These are phyloP conservation scores for Arvicanthis niloticus DNA, from an alignment of 2,113 vertebrate species.

Conservation along the genomic window DNA sequence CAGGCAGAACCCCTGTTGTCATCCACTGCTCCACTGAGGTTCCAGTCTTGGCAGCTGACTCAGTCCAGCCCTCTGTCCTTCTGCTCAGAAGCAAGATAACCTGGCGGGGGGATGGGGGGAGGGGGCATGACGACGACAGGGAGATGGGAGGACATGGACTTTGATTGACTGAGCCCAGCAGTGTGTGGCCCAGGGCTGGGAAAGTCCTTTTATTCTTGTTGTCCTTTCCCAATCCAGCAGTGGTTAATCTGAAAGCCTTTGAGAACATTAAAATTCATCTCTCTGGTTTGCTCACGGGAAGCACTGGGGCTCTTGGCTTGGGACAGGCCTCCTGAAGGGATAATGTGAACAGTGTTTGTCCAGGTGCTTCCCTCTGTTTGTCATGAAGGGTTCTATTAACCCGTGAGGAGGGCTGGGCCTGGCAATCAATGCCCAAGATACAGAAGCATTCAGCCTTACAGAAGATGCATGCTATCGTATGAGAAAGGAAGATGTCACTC, in stretches of 20 bases:
- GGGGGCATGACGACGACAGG: too few relatives aligned
- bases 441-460: neutral
- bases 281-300: neutral
- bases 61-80: neutral
- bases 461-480: neutral
- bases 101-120: rapidly evolving
- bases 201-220: neutral
- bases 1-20: neutral
- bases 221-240: neutral
- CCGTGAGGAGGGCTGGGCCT: neutral
- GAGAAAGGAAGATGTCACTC: neutral
- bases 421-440: neutral
- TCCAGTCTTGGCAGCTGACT: neutral
- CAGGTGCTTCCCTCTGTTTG: constrained; percentile 16
- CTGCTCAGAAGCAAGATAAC: neutral
- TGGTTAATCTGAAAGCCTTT: neutral
- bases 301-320: neutral
- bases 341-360: neutral
- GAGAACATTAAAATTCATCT: neutral
- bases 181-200: too few relatives aligned
- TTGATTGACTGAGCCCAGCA: neutral
- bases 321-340: neutral
- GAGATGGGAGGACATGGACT: neutral
- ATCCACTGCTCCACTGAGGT: neutral
- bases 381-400: neutral